phyloP scores from a whole-genome alignment of 64 coral and sea anemone genomes.

The Catalaphyllia jardinei region DNA sequence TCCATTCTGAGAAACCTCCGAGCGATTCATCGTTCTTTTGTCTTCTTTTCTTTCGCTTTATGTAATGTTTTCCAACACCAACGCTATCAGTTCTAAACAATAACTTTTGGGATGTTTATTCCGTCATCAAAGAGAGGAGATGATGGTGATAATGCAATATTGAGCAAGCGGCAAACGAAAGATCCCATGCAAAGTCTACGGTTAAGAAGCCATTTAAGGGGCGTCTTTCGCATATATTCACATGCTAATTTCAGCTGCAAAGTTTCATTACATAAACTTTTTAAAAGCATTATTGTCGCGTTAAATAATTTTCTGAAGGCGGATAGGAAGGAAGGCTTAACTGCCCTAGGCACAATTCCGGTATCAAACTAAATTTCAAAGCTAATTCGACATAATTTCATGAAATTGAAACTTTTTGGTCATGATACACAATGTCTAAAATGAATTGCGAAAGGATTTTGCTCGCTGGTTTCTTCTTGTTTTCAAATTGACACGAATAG shows the following conservation, averaged over 20 bases:
- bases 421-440: too few species aligned
- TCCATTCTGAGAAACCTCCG: neutral
- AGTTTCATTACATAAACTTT: too few species aligned
- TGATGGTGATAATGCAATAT: neutral
- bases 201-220: neutral
- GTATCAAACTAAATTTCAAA: too few species aligned
- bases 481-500: too few species aligned
- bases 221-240: neutral
- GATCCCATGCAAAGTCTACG: neutral
- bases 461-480: too few species aligned
- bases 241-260: constrained; percentile 5
- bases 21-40: neutral
- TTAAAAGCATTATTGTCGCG: too few species aligned
- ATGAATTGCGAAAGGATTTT: too few species aligned
- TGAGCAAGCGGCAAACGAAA: neutral
- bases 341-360: too few species aligned
- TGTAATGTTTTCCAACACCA: neutral
- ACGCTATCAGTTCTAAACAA: neutral
- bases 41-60: neutral
- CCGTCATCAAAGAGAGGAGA: neutral
- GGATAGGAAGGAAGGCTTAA: too few species aligned
- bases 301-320: too few species aligned
- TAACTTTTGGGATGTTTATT: neutral
- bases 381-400: too few species aligned
- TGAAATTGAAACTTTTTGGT: too few species aligned